Evolutionary conservation across 2,888 invertebrate species (phyloP).

Genomic region (Erynnis tages): DNA sequence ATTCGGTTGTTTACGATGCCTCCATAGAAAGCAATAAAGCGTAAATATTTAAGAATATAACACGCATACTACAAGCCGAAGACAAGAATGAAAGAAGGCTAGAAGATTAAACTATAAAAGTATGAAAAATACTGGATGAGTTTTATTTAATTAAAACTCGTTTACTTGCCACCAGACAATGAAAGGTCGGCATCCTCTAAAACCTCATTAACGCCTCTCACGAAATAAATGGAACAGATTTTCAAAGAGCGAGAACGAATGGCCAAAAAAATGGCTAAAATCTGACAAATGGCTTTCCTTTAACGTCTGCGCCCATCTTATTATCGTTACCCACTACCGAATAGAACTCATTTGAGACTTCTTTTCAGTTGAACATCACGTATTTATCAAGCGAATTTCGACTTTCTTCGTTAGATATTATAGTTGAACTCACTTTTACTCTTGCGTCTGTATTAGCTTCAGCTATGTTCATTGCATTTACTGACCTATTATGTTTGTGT

Average conservation of each 20-base stretch:
- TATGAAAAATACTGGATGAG: too few relatives aligned
- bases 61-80: too few relatives aligned
- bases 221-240: conserved; percentile 80
- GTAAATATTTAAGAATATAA: too few relatives aligned
- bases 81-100: background rate
- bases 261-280: conserved; percentile 77
- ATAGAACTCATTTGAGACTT: conserved; percentile 77
- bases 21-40: too few relatives aligned
- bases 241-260: conserved; percentile 73
- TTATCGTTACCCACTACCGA: conserved; percentile 80
- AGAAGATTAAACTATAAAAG: background rate
- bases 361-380: conserved; percentile 57
- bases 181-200: conserved; percentile 29
- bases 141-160: background rate
- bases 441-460: conserved; percentile 43
- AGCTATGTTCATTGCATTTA: conserved; percentile 35
- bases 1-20: too few relatives aligned
- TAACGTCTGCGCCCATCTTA: conserved; percentile 82
- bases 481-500: conserved; percentile 36
- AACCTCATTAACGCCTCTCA: conserved; percentile 64
- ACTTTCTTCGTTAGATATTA: conserved; percentile 39
- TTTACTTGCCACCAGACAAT: background rate
- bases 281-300: conserved; percentile 81
- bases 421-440: conserved; percentile 42
- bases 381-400: conserved; percentile 38